Evolutionary conservation across 2,113 vertebrate genomes (phyloP), one percentile per base, ranked within the genome.

Genomic region (Limnothrissa miodon): DNA sequence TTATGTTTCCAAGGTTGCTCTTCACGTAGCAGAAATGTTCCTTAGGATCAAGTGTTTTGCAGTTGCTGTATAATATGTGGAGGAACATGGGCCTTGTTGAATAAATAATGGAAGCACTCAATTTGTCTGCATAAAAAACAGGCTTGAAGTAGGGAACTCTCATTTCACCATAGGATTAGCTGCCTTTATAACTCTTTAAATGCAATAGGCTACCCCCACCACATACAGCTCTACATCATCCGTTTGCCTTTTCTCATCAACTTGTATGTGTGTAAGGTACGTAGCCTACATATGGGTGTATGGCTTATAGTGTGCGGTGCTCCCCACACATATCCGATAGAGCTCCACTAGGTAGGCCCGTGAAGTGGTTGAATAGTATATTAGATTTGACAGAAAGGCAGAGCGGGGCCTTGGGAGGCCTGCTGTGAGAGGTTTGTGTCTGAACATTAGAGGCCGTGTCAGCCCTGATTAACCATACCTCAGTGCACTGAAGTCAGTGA

Each of bases 101-200:
- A 92, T 93, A 90, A 91, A 78, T 92, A 88, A 91, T 90, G 82
- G 82, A 48, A 83, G 83, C 84, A 87, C 83, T 84, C 86, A 86
- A 85, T 85, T 80, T 17, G 45, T 33, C 66, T 33, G 87, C 87
- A 84, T 82, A 86, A 85, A 88, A 87, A 79, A 85, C n/a, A 79
- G 66, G 82, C 86, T n/a, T 80, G 86, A 89, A 88, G 82, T 88
- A 83, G 86, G 84, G 82, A 88, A 84, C 79, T 84, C 78, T 80
- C 78, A 29, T 81, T 78, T 88, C 84, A 59, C 33, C 84, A 88
- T 85, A 87, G 85, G 87, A 83, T 45, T 21, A 39, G 44, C 33
- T 44, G 8, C 25, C 11, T 59, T 79, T 42, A 79, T 46, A 82
- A 81, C 46, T 62, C 15, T 15, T 70, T 81, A n/a, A n/a, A n/a